These are phyloP conservation scores for Apis mellifera DNA, from an alignment of 1,140 invertebrate species.

Conservation along the genomic window DNA sequence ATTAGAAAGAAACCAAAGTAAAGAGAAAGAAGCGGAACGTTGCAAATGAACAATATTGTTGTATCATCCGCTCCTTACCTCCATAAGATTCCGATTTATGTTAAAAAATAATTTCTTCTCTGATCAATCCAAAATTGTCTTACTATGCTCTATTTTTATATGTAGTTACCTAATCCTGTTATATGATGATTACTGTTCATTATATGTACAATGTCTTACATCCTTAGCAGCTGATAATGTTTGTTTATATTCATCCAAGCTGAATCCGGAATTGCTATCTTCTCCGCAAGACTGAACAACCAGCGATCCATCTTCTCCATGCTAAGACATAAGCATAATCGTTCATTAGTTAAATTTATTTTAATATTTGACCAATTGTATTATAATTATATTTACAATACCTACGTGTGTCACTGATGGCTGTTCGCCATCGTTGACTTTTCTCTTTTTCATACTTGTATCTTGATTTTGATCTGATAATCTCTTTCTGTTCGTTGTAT, in stretches of 20 bases:
- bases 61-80: constrained; percentile 49
- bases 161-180: constrained; percentile 57
- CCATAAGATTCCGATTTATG: constrained; percentile 27
- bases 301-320: constrained; percentile 71
- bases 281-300: constrained; percentile 74
- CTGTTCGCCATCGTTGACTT: constrained; percentile 68
- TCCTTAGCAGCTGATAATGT: constrained; percentile 72
- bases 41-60: not conserved
- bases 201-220: constrained; percentile 71
- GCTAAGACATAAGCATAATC: not conserved
- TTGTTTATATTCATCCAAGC: constrained; percentile 76
- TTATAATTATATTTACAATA: not conserved
- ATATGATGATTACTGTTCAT: constrained; percentile 53
- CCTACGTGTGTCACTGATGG: constrained; percentile 63
- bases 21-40: constrained; percentile 47
- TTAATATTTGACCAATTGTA: not conserved
- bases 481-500: constrained; percentile 64
- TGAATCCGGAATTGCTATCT: constrained; percentile 77
- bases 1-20: not conserved
- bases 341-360: not conserved
- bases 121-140: constrained; percentile 27
- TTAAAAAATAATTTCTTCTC: constrained; percentile 19
- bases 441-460: constrained; percentile 69
- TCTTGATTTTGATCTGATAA: constrained; percentile 69
- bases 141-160: constrained; percentile 53